phyloP scores from a whole-genome alignment of 1,140 invertebrate species.

The Helicoverpa zea region DNA sequence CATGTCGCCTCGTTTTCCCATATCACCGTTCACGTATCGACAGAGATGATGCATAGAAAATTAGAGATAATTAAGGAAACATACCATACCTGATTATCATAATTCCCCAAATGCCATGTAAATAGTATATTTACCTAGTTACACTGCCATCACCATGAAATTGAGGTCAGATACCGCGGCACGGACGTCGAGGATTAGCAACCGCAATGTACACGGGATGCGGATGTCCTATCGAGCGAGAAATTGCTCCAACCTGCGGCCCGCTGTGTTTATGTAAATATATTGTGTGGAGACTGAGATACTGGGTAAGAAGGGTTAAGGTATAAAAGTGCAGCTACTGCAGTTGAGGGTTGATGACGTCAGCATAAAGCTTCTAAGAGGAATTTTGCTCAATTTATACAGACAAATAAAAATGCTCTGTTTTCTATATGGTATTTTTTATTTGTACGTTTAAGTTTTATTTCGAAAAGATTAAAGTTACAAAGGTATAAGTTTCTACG shows the following conservation, averaged over 20 bases:
- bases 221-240: constrained; percentile 18
- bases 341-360: not conserved
- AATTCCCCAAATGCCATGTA: not conserved
- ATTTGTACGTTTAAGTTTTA: too few relatives aligned
- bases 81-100: too few relatives aligned
- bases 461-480: too few relatives aligned
- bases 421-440: too few relatives aligned
- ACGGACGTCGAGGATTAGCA: constrained; percentile 7
- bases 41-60: too few relatives aligned
- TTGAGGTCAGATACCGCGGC: constrained; percentile 18
- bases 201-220: constrained; percentile 14
- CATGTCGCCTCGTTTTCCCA: too few relatives aligned
- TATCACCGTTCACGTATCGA: too few relatives aligned
- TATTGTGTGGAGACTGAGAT: not conserved
- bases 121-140: not conserved
- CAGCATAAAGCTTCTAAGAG: too few relatives aligned
- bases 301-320: not conserved
- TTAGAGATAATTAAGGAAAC: too few relatives aligned
- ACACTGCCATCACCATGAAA: not conserved
- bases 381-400: too few relatives aligned
- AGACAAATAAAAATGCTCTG: too few relatives aligned
- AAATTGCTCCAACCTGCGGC: constrained; percentile 17
- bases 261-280: constrained; percentile 9
- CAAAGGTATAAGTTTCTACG: too few relatives aligned
- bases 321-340: not conserved